These are phyloP conservation scores for Yponomeuta plumbellus DNA, from an alignment of 2,888 invertebrate genomes.

Conservation along the genomic window DNA sequence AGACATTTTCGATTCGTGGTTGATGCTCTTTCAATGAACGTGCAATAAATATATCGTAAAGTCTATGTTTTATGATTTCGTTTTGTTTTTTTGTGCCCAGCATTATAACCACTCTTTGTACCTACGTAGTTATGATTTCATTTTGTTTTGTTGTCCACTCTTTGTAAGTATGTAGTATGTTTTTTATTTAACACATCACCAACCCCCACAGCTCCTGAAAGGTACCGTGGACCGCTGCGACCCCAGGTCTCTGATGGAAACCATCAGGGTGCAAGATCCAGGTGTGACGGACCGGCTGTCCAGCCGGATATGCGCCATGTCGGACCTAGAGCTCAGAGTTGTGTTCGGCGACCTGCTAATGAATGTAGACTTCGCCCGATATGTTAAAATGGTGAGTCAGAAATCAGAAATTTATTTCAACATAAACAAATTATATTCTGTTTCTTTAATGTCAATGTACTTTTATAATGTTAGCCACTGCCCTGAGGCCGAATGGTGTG, in stretches of 20 bases:
- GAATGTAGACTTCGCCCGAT: slow-evolving; percentile 70
- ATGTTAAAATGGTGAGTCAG: slow-evolving; percentile 72
- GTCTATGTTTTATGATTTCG: too few relatives aligned
- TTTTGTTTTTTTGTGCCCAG: too few relatives aligned
- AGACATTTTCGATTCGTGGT: too few relatives aligned
- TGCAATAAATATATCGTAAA: too few relatives aligned
- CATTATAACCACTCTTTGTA: too few relatives aligned
- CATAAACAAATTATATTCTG: too few relatives aligned
- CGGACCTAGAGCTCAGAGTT: slow-evolving; percentile 52
- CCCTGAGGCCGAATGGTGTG: neutral
- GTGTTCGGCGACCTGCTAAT: slow-evolving; percentile 60
- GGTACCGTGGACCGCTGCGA: slow-evolving; percentile 47
- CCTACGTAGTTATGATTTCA: too few relatives aligned
- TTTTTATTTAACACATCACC: slow-evolving; percentile 24
- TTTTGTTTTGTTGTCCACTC: neutral
- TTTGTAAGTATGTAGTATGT: slow-evolving; percentile 1
- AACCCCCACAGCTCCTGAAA: slow-evolving; percentile 42
- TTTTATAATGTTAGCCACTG: neutral
- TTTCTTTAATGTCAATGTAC: slow-evolving; percentile 15
- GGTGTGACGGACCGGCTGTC: slow-evolving; percentile 47
- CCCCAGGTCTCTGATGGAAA: slow-evolving; percentile 34
- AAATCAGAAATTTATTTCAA: too few relatives aligned
- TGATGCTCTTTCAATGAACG: too few relatives aligned
- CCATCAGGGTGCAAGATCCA: slow-evolving; percentile 31
- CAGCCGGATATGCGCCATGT: slow-evolving; percentile 54